Base-by-base conservation (phyloP, 2,888 invertebrate species). In the Tribolium freemani region DNA sequence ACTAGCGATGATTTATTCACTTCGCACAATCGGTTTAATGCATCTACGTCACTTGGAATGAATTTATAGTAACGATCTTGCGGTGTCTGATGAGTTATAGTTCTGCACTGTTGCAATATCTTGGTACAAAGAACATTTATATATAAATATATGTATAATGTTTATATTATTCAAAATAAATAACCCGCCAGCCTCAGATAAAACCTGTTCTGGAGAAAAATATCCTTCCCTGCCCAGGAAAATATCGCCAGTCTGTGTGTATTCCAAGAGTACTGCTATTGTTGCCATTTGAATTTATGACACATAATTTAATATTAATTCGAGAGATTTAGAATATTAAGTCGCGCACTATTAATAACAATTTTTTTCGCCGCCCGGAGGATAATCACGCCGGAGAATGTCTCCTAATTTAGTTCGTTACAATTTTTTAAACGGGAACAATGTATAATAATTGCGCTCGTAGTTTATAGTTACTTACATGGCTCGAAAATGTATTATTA, bases 401-500 rank as follows among this genome's bases (percentile, higher is more conserved):
- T 70, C 54, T 63, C 61, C 60, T 61, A 70, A 70, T 70, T 56
- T 70, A 54, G 69, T 56, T 61, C 61, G 69, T 63, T 70, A 54
- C 53, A 56, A 53, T 69, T 44, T 70, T 54, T 70, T 56, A 54
- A 77, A 75, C 74, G 77, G 80, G 80, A 80, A 80, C 79, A 75
- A 79, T 80, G 76, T 76, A 74, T 78, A 80, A 79, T 78, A 81
- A 80, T 78, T 78, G 76, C 73, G 61, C 38, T 63, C 13, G 80
- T 81, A 82, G 82, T 82, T 82, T 81, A 54, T 71, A 79, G 81
- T 80, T 81, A 83, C 81, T 83, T 83, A 83, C 83, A 83, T 82
- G 81, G 80, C 82, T 82, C 80, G 81, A 83, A 83, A 82, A 82
- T 83, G 81, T 85, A 84, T 85, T 84, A 84, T 85, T 85, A 85